phyloP scores from a whole-genome alignment of 64 coral and sea anemone species.

The Cladopsammia gracilis region DNA sequence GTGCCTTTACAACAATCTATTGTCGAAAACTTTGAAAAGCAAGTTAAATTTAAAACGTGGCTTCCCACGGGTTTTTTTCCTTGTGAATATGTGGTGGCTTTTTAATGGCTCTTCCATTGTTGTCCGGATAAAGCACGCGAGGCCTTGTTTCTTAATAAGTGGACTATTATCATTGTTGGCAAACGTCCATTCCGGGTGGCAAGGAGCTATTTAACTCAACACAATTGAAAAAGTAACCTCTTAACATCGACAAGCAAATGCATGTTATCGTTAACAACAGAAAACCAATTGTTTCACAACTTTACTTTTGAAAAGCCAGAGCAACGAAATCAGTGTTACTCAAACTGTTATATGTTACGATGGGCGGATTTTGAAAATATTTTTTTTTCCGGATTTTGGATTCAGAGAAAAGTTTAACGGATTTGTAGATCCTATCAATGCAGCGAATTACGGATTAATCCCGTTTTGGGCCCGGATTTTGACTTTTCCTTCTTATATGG shows the following conservation, averaged over 20 bases:
- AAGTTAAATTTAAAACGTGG: neutral
- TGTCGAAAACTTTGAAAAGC: neutral
- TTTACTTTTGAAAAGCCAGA: no score
- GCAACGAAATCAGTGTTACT: no score
- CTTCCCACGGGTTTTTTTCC: conserved; percentile 22
- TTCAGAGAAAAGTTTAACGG: no score
- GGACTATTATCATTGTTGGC: neutral
- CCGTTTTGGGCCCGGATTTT: no score
- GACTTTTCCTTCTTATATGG: no score
- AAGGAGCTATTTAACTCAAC: neutral
- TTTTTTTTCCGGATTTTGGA: no score
- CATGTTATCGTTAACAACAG: neutral
- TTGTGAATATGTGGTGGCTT: neutral
- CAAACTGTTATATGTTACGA: no score
- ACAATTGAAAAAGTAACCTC: neutral
- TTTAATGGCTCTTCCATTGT: neutral
- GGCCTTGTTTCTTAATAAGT: neutral
- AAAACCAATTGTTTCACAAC: neutral
- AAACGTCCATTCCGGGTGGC: neutral
- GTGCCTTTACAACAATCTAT: neutral
- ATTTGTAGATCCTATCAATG: no score
- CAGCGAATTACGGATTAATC: no score
- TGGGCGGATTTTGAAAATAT: no score
- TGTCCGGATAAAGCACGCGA: neutral
- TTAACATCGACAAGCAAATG: neutral